These are phyloP conservation scores for Corythoichthys intestinalis DNA, from an alignment of 2,113 vertebrate genomes.

Conservation along the genomic window DNA sequence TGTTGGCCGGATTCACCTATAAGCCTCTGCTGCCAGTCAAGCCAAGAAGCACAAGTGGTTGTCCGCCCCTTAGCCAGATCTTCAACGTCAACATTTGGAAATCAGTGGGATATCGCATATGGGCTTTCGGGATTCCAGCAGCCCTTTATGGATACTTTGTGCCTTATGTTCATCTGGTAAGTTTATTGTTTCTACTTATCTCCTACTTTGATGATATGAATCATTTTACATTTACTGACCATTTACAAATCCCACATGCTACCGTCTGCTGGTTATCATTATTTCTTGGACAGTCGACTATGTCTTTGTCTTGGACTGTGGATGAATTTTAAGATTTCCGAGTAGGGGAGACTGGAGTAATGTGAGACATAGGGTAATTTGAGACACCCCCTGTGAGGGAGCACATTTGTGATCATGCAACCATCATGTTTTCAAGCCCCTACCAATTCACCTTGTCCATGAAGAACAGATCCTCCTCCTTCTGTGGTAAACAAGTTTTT, in stretches of 20 bases:
- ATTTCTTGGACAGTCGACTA: no score
- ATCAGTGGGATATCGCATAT: slow-evolving; percentile 85
- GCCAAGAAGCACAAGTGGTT: slow-evolving; percentile 49
- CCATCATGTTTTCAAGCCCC: no score
- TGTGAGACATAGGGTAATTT: no score
- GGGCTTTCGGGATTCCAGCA: slow-evolving; percentile 89
- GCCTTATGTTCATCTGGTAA: slow-evolving; percentile 97
- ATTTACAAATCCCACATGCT: neutral
- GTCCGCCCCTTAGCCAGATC: slow-evolving; percentile 67
- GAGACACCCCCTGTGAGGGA: no score
- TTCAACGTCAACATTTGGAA: slow-evolving; percentile 91
- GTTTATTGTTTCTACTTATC: slow-evolving; percentile 31
- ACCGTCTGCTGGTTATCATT: no score
- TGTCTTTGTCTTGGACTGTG: no score
- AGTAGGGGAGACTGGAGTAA: neutral
- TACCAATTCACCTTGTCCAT: no score
- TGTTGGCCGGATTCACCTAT: slow-evolving; percentile 90
- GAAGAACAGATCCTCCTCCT: no score
- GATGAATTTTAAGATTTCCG: no score
- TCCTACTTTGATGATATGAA: neutral
- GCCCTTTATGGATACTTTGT: slow-evolving; percentile 97
- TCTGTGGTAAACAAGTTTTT: no score
- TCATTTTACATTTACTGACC: neutral
- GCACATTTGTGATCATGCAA: no score
- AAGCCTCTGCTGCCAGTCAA: slow-evolving; percentile 73